Percentiles rank a stretch among this genome's conserved stretches.
phyloP scores from a whole-genome alignment of 2,113 vertebrate genomes.

The Pardalotus punctatus region DNA sequence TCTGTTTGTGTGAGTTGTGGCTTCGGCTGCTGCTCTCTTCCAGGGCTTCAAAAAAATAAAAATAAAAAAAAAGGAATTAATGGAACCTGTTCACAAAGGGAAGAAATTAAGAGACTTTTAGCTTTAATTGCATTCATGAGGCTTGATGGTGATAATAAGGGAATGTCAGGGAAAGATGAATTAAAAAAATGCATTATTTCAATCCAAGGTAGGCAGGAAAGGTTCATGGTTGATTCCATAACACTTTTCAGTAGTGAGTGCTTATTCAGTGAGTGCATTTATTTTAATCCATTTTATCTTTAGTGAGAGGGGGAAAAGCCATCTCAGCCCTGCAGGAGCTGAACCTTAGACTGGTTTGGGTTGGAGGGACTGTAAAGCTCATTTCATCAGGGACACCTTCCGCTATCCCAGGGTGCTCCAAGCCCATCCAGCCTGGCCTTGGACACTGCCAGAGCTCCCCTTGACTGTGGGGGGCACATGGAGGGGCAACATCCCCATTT shows the following conservation, averaged over 20 bases:
- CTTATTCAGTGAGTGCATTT: not conserved
- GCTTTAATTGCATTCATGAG: slow-evolving; percentile 65
- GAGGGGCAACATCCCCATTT: fast-evolving
- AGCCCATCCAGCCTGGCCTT: not conserved
- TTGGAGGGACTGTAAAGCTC: not conserved
- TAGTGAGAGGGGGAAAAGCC: not conserved
- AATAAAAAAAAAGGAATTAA: not conserved
- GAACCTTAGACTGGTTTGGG: not conserved
- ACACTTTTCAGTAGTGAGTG: not conserved
- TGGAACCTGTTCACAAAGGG: slow-evolving; percentile 21
- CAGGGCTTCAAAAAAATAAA: not conserved
- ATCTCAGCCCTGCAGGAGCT: not conserved
- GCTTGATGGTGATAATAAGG: slow-evolving; percentile 37
- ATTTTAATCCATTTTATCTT: not conserved
- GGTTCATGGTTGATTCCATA: not conserved
- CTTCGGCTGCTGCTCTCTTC: not conserved
- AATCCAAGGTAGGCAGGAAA: not conserved
- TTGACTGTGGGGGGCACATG: fast-evolving
- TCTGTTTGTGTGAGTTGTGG: not conserved
- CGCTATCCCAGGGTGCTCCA: not conserved
- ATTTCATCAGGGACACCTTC: not conserved
- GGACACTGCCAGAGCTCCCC: fast-evolving
- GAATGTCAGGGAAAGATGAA: slow-evolving; percentile 48
- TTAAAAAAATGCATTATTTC: not conserved
- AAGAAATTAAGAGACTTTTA: slow-evolving; percentile 56